These are phyloP conservation scores for Caenorhabditis latens DNA, from an alignment of 1,140 invertebrate genomes.

Conservation along the genomic window DNA sequence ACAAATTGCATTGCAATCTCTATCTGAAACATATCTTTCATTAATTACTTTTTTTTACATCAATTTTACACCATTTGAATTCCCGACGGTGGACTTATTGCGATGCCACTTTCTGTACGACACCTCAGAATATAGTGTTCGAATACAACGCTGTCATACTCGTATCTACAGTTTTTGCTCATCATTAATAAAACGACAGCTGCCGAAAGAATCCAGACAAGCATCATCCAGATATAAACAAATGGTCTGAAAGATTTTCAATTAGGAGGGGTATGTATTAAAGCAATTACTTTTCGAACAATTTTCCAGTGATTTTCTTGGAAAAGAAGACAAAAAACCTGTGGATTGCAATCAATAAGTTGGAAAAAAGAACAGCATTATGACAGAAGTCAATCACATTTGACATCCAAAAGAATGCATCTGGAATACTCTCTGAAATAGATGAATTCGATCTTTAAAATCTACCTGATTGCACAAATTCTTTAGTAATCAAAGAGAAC, in stretches of 20 bases:
- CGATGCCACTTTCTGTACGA: neutral
- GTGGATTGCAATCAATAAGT: neutral
- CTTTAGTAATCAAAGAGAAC: neutral
- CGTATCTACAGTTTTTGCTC: neutral
- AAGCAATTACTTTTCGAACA: neutral
- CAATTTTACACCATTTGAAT: no score
- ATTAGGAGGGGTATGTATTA: no score
- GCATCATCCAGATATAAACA: neutral
- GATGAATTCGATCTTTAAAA: neutral
- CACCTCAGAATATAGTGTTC: neutral
- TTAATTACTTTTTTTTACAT: no score
- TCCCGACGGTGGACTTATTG: neutral
- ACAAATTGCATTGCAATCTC: neutral
- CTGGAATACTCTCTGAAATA: neutral
- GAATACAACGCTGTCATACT: neutral
- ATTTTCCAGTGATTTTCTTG: neutral
- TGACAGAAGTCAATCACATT: slow-evolving; percentile 29
- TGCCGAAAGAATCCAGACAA: neutral
- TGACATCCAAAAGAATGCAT: neutral
- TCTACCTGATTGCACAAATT: neutral
- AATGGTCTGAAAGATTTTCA: neutral
- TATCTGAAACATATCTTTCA: neutral
- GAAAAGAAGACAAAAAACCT: slow-evolving; percentile 1
- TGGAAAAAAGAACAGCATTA: neutral
- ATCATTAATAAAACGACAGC: neutral